phyloP scores from a whole-genome alignment of 2,797 vertebrate genomes.

The Chaunax sp. region DNA sequence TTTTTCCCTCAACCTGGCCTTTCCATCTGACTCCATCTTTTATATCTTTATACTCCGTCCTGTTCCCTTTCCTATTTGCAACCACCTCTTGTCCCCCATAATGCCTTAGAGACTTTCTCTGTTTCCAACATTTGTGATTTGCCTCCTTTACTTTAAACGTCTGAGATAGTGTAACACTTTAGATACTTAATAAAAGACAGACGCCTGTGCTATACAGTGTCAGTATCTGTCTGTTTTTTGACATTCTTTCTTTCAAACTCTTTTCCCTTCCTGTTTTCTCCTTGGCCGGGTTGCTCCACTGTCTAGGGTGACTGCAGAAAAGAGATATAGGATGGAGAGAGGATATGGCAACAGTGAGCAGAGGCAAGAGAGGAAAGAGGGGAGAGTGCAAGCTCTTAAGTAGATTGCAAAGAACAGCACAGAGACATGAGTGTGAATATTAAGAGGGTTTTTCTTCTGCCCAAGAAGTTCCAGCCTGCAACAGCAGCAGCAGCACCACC shows the following conservation, averaged over 20 bases:
- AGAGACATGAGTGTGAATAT: slow-evolving; percentile 81
- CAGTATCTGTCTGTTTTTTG: slow-evolving; percentile 48
- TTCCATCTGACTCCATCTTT: slow-evolving; percentile 36
- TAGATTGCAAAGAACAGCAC: slow-evolving; percentile 80
- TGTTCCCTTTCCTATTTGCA: slow-evolving; percentile 38
- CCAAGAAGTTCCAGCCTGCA: slow-evolving; percentile 70
- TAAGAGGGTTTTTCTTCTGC: slow-evolving; percentile 71
- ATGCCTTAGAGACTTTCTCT: slow-evolving; percentile 29
- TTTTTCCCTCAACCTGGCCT: slow-evolving; percentile 37
- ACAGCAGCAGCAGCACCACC: slow-evolving; percentile 50
- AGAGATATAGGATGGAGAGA: slow-evolving; percentile 49
- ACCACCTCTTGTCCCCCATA: slow-evolving; percentile 41
- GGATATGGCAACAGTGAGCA: slow-evolving; percentile 60
- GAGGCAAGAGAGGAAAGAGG: slow-evolving; percentile 67
- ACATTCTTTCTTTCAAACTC: slow-evolving; percentile 41
- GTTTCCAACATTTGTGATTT: slow-evolving; percentile 32
- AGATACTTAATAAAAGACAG: slow-evolving; percentile 19
- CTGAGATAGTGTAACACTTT: slow-evolving; percentile 24
- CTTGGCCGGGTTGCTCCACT: slow-evolving; percentile 51
- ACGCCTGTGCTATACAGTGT: slow-evolving; percentile 33
- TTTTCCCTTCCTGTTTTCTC: slow-evolving; percentile 55
- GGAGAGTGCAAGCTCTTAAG: slow-evolving; percentile 81
- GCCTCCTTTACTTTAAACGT: slow-evolving; percentile 43
- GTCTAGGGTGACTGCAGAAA: slow-evolving; percentile 62
- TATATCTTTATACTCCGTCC: slow-evolving; percentile 40